Evolutionary conservation across 2,113 vertebrate species (phyloP).

Genomic region (Pollimyrus isidori): DNA sequence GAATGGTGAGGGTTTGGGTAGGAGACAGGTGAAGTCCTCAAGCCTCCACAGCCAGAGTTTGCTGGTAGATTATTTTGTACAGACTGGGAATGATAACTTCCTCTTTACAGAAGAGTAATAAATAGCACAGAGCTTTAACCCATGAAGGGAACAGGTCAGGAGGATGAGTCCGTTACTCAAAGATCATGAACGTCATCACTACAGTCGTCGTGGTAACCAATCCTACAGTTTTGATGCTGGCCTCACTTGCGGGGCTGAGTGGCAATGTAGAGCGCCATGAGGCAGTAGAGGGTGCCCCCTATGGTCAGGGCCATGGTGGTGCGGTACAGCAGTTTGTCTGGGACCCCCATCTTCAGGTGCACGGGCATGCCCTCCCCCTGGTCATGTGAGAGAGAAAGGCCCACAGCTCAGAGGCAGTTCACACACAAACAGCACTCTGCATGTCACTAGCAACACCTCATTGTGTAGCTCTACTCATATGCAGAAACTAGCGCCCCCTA

Average conservation of each 20-base stretch:
- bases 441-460: background rate
- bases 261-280: slow-evolving; percentile 83
- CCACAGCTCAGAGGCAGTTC: background rate
- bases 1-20: background rate
- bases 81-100: background rate
- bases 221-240: slow-evolving; percentile 8
- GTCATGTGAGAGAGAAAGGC: background rate
- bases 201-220: background rate
- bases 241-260: slow-evolving; percentile 68
- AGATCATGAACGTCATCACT: background rate
- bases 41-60: background rate
- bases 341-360: slow-evolving; percentile 67
- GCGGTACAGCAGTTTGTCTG: slow-evolving; percentile 74
- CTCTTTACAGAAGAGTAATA: slow-evolving; percentile 3
- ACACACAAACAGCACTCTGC: background rate
- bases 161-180: background rate
- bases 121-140: background rate
- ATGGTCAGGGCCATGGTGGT: slow-evolving; percentile 93
- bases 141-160: background rate
- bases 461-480: background rate
- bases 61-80: background rate
- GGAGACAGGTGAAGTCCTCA: background rate
- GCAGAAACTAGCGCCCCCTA: background rate
- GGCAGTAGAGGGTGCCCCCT: slow-evolving; percentile 82
- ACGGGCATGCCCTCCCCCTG: slow-evolving; percentile 68